phyloP scores from a whole-genome alignment of 2,888 invertebrate genomes.

The Colletes collaris region DNA sequence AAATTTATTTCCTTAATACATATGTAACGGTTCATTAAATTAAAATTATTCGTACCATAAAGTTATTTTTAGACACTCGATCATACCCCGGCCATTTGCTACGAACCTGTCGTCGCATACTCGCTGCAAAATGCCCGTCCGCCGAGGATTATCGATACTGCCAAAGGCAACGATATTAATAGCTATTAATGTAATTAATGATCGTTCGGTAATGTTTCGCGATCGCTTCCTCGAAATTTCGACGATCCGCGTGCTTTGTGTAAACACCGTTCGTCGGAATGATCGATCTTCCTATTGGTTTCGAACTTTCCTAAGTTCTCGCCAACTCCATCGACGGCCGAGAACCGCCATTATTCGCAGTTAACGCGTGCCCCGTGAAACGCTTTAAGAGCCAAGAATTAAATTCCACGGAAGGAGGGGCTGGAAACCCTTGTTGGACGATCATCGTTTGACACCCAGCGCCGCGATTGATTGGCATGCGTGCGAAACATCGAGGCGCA shows the following conservation, averaged over 20 bases:
- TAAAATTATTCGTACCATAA: no score
- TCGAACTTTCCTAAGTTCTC: neutral
- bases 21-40: no score
- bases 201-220: conserved; percentile 1
- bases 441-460: neutral
- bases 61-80: no score
- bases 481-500: neutral
- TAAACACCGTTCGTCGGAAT: neutral
- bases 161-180: neutral
- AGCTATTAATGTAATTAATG: neutral
- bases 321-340: neutral
- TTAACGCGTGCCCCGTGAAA: neutral
- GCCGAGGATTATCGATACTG: no score
- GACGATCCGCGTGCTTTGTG: neutral
- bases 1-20: no score
- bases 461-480: conserved; percentile 4
- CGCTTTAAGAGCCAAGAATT: neutral
- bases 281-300: conserved; percentile 11
- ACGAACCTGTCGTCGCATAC: no score
- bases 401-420: neutral
- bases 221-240: neutral
- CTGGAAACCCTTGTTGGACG: neutral
- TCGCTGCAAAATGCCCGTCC: no score
- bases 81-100: no score
- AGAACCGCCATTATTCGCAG: conserved; percentile 8